Base-by-base conservation (phyloP, 2,888 invertebrate species). In the Drosophila setosimentum region DNA sequence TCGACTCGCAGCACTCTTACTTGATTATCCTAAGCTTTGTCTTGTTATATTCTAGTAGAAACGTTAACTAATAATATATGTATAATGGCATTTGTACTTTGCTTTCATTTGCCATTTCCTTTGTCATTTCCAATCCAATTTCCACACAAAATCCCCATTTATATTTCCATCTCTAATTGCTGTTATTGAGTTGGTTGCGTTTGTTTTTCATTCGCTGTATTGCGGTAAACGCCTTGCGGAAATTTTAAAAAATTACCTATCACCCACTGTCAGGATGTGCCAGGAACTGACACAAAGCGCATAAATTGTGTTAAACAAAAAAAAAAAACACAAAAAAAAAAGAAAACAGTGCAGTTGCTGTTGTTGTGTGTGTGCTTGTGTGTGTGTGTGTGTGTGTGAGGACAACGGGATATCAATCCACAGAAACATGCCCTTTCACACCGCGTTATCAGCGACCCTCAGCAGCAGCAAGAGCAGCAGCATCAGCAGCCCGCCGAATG, bases 371-470 rank as follows among this genome's bases (percentile, higher is more conserved):
- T 50, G 30, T 66, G 57, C 58, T 50, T 54, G 29, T 68, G 58
- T 59, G 55, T 49, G 45, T 68, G 58, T 59, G 55, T 49, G 45
- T 55, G 63, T 53, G 53, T 60, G 45, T 16, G 37, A 67, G 79
- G 83, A 80, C 91, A 91, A 92, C 92, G 91, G 92, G 92, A 92
- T 82, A 88, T 87, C 91, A 89, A 83, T 92, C 92, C 92, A 82
- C 92, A 93, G 78, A 82, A 92, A 93, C 93, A 92, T 92, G 91
- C 92, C 92, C 92, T 92, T 92, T 90, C 91, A 89, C 90, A 91
- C 92, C 90, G 80, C 83, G 80, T 83, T 84, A 78, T 78, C 78
- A 74, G 81, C 68, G 77, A 66, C 75, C 72, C 62, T 73, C 65
- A 51, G 40, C 42, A 24, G 24, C 53, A 33, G 35, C 13, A 8